Base-by-base conservation (phyloP, 2,888 invertebrate species). In the Ornithoptera priamus region DNA sequence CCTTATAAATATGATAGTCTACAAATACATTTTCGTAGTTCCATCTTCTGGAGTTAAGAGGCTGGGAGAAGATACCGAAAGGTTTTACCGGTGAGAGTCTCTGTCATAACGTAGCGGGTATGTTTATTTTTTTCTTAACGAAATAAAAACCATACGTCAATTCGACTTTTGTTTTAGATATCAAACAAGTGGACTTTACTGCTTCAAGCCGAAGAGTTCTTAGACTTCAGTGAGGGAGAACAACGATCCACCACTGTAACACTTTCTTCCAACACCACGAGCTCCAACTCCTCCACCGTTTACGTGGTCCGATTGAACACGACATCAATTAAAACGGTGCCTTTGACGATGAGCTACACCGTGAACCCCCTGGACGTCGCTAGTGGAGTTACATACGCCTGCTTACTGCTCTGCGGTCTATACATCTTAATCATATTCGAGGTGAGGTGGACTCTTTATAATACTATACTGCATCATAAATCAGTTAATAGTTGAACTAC, bases 391-490 rank as follows among this genome's bases (percentile, higher is more conserved):
- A 86, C 95, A 0, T 96, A 95, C 75, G 96, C 97, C 0, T 95
- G 95, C 5, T 71, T 95, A 0, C 93, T 98, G 18, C 90, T 98
- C 0, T 77, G 95, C 7, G 94, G 95, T 0, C 93, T 98, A 15
- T 98, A 98, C 80, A 84, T 95, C 2, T 86, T 98, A 17, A 96
- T 98, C 70, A 96, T 98, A 75, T 97, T 97, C 90, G 98, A 98
- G 93, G 96, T 97, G 80, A 89, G 88, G 10, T 39, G 7, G 39
- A 39, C 7, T 10, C 30, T 30, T 30, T 30, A 30, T 3, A 39
- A 39, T 6, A 10, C 10, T 1, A 10, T 8, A 39, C 39, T 7
- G 7, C 4, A 39, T 10, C 39, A 36, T 36, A 36, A 36, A 36
- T 36, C 36, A 7, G 8, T 36, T 36, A 36, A 36, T 8, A 36